Evolutionary conservation across 2,888 invertebrate species (phyloP).

Genomic region (Diplolepis rosae): DNA sequence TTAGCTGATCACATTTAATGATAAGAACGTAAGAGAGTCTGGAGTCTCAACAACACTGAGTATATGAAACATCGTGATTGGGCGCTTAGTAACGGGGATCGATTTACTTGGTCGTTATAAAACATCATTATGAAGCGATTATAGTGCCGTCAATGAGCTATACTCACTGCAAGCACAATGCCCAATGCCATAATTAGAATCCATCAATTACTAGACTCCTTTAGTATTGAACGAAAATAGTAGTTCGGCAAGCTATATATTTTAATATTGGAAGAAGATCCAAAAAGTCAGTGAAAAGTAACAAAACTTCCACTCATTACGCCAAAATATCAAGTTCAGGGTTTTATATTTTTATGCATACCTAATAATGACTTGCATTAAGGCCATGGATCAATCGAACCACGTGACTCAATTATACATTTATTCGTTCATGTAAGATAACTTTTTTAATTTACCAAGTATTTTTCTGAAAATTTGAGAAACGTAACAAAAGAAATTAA

Average conservation of each 20-base stretch:
- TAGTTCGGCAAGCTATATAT: constrained; percentile 19
- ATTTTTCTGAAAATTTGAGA: no score
- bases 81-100: constrained; percentile 33
- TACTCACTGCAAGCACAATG: constrained; percentile 22
- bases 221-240: constrained; percentile 8
- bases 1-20: constrained; percentile 8
- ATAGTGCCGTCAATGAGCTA: constrained; percentile 45
- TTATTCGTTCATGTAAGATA: no score
- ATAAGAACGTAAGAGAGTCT: background rate
- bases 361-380: no score
- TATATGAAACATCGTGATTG: constrained; percentile 27
- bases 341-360: no score
- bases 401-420: no score
- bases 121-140: constrained; percentile 50
- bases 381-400: no score
- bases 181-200: constrained; percentile 22
- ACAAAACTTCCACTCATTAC: constrained; percentile 1
- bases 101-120: constrained; percentile 42
- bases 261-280: constrained; percentile 11
- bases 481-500: no score
- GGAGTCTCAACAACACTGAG: constrained; percentile 2
- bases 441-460: no score
- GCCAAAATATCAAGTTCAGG: no score
- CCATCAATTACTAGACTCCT: constrained; percentile 24
- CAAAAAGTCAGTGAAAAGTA: background rate